These are phyloP conservation scores for Trichogramma pretiosum DNA, from an alignment of 1,140 invertebrate genomes.

Conservation along the genomic window DNA sequence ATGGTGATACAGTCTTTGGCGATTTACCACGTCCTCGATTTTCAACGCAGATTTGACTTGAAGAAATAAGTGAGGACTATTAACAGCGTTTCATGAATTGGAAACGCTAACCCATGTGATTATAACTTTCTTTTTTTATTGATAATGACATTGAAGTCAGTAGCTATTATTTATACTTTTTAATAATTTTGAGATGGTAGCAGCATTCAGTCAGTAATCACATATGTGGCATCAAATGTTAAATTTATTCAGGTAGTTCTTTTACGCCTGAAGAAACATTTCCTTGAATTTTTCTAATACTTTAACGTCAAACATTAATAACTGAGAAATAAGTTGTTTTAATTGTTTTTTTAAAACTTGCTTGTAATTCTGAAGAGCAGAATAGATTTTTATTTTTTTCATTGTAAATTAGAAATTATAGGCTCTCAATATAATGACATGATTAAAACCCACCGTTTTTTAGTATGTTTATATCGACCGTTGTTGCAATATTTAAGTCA, in stretches of 20 bases:
- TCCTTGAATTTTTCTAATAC: no score
- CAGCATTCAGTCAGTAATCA: no score
- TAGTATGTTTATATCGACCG: constrained; percentile 14
- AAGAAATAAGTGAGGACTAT: constrained; percentile 1
- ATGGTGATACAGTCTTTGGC: constrained; percentile 74
- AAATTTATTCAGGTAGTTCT: no score
- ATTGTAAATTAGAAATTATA: constrained; percentile 3
- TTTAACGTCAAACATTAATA: no score
- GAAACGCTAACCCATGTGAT: constrained; percentile 13
- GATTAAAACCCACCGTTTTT: constrained; percentile 13
- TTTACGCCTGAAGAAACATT: no score
- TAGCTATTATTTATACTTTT: constrained; percentile 14
- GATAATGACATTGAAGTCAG: constrained; percentile 13
- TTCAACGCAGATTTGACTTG: constrained; percentile 65
- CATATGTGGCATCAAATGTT: no score
- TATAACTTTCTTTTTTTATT: constrained; percentile 15
- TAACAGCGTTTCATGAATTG: constrained; percentile 4
- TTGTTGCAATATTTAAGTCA: constrained; percentile 13
- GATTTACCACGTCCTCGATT: constrained; percentile 72
- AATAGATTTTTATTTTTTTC: constrained; percentile 6
- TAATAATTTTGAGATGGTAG: constrained; percentile 3
- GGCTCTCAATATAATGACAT: constrained; percentile 7
- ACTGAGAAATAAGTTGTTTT: no score
- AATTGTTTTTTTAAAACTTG: no score
- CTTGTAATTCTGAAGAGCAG: constrained; percentile 4